phyloP scores from a whole-genome alignment of 2,797 vertebrate genomes.

The Zenarchopterus dispar region DNA sequence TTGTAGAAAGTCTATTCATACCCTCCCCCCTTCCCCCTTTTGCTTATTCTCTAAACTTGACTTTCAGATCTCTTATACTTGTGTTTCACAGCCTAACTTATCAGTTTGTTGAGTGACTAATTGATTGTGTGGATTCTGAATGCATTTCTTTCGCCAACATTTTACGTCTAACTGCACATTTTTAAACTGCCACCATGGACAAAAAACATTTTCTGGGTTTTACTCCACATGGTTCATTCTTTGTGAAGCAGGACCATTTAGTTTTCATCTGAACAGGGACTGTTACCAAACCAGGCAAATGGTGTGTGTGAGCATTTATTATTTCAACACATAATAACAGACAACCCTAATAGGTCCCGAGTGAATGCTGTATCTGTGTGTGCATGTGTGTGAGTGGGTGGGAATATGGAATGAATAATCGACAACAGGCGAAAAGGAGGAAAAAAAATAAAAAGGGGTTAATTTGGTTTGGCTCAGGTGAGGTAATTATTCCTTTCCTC shows the following conservation, averaged over 20 bases:
- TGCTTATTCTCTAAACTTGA: neutral
- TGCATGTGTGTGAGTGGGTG: conserved; percentile 62
- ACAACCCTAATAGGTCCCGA: conserved; percentile 82
- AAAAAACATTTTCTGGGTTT: conserved; percentile 13
- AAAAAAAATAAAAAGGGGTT: conserved; percentile 81
- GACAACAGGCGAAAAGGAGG: conserved; percentile 61
- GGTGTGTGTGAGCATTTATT: conserved; percentile 74
- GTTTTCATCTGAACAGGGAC: conserved; percentile 55
- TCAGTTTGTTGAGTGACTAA: neutral
- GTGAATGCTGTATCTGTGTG: conserved; percentile 76
- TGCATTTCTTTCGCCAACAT: no score
- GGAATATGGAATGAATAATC: conserved; percentile 73
- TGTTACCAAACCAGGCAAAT: conserved; percentile 72
- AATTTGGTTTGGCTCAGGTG: conserved; percentile 98
- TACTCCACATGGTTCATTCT: conserved; percentile 1
- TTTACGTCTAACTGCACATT: neutral
- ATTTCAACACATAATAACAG: conserved; percentile 83
- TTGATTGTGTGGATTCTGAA: neutral
- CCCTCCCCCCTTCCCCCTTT: no score
- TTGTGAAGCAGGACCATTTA: conserved; percentile 23
- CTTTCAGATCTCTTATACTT: no score
- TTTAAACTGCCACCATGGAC: neutral
- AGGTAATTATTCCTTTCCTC: conserved; percentile 95
- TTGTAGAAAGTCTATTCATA: no score
- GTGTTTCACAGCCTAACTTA: neutral